Conservation (phyloP, 1,140 invertebrate species). For the Sinella curviseta region DNA sequence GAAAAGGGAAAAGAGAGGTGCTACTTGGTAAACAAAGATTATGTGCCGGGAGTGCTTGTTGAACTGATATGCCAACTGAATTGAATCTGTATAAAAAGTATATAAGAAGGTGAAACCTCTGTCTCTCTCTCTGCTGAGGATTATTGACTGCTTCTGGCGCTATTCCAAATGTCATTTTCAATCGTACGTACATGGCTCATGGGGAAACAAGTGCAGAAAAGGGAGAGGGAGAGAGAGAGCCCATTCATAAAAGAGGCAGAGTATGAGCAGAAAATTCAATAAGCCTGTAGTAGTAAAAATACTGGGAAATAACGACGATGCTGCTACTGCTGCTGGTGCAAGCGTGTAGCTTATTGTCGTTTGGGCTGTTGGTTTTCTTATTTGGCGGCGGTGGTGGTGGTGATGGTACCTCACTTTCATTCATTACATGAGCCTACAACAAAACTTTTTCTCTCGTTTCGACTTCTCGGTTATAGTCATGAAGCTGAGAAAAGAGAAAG, state of each 20-base stretch:
- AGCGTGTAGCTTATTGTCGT: conserved; percentile 12
- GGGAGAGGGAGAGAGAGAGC: not conserved
- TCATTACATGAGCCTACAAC: not conserved
- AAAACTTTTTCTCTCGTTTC: too few relatives aligned
- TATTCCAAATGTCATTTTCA: conserved; percentile 6
- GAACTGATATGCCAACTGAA: not conserved
- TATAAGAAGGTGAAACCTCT: too few relatives aligned
- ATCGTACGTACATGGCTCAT: not conserved
- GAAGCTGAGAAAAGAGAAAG: not conserved
- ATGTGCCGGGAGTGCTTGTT: not conserved
- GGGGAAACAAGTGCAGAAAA: not conserved
- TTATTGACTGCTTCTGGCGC: conserved; percentile 11
- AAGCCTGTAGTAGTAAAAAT: conserved; percentile 17
- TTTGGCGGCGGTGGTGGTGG: too few relatives aligned
- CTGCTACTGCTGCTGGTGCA: too few relatives aligned
- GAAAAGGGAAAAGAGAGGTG: not conserved
- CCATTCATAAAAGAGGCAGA: conserved; percentile 10
- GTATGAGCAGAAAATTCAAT: not conserved
- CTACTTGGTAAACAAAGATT: not conserved
- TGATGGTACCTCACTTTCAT: not conserved
- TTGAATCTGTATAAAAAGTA: not conserved
- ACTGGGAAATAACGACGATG: not conserved
- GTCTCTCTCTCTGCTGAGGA: too few relatives aligned
- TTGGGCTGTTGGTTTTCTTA: not conserved
- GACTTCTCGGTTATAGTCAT: too few relatives aligned